phyloP scores from a whole-genome alignment of 2,113 vertebrate genomes.

The Nematolebias whitei region DNA sequence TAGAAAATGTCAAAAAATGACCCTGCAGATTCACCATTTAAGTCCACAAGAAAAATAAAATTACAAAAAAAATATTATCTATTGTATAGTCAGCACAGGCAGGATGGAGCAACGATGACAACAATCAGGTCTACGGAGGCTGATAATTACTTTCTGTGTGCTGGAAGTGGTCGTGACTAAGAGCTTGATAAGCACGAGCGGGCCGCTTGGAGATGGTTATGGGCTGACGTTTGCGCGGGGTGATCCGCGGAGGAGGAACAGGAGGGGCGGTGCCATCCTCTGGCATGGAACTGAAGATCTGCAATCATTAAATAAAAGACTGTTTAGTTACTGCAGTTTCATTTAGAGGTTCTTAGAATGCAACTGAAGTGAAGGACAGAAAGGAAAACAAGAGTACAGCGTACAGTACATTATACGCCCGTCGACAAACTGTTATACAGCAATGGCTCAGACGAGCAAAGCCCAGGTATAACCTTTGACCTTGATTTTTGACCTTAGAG shows the following conservation, averaged over 20 bases:
- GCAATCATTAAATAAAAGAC: slow-evolving; percentile 24
- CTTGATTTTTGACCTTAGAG: no score
- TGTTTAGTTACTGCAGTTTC: slow-evolving; percentile 5
- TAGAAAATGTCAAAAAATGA: slow-evolving; percentile 28
- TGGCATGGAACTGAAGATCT: slow-evolving; percentile 91
- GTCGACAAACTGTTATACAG: no score
- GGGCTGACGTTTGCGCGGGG: slow-evolving; percentile 90
- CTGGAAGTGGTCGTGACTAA: slow-evolving; percentile 78
- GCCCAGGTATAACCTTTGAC: no score
- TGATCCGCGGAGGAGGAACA: slow-evolving; percentile 88
- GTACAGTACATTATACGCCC: no score
- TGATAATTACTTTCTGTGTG: slow-evolving; percentile 84
- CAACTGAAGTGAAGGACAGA: neutral
- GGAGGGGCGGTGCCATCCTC: slow-evolving; percentile 88
- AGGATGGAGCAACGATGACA: slow-evolving; percentile 44
- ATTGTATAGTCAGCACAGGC: slow-evolving; percentile 16
- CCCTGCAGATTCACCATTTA: slow-evolving; percentile 9
- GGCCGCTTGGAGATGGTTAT: slow-evolving; percentile 97
- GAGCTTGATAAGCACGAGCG: slow-evolving; percentile 80
- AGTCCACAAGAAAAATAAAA: neutral
- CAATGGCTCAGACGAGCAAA: no score
- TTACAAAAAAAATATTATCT: neutral
- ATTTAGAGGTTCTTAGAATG: neutral
- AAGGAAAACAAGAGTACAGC: neutral
- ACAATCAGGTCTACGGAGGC: slow-evolving; percentile 47